A percentile compares a stretch with the other conserved stretches of the same genome.
Conservation (phyloP, 2,797 vertebrate genomes). For the Salmo trutta region DNA sequence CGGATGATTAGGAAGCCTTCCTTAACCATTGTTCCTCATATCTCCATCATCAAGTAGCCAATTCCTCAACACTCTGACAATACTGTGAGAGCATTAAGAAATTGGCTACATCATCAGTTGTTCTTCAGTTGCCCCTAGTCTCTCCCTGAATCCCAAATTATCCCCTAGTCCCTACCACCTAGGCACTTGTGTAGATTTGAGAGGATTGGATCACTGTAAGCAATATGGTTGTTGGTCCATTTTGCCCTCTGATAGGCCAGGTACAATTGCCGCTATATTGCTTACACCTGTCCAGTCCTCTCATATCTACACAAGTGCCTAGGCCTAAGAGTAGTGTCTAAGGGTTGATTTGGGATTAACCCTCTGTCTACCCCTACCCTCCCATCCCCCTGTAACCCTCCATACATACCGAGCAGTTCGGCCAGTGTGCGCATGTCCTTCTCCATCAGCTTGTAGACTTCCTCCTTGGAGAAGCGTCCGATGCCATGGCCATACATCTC, state of each 20-base stretch:
- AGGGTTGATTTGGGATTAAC: background rate
- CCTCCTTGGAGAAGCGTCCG: constrained; percentile 92
- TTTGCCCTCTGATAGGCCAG: background rate
- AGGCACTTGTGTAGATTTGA: background rate
- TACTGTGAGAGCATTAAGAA: background rate
- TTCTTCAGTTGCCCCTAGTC: no score
- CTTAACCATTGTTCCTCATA: background rate
- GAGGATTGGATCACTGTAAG: background rate
- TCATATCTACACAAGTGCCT: background rate
- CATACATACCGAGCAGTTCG: constrained; percentile 84
- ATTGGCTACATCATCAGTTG: no score
- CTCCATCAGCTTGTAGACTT: constrained; percentile 95
- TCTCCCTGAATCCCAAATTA: background rate
- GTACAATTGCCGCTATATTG: background rate
- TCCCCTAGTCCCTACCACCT: background rate
- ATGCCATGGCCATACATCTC: constrained; percentile 98
- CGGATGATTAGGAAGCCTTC: background rate
- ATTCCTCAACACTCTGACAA: background rate
- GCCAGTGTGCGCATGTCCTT: constrained; percentile 96
- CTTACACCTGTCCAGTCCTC: background rate
- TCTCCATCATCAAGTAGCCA: background rate
- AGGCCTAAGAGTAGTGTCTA: background rate
- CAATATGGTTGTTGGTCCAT: background rate
- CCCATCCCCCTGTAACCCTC: no score
- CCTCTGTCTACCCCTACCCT: background rate